Percentiles rank a stretch among this genome's conserved stretches.
These are phyloP conservation scores for Carcharodon carcharias DNA, from an alignment of 2,797 vertebrate genomes.

Conservation along the genomic window DNA sequence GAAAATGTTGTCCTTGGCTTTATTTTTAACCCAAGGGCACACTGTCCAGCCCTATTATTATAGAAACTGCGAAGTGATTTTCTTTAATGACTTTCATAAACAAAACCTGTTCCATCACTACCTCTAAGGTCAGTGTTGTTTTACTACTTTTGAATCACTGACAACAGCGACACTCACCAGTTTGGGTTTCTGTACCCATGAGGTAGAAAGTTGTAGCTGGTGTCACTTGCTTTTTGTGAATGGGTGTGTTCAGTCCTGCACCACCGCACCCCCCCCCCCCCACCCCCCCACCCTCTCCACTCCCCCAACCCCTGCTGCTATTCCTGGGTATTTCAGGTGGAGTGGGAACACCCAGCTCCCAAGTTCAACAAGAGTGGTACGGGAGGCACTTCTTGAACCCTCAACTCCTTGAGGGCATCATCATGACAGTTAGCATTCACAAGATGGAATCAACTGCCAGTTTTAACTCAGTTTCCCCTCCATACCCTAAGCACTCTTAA, in stretches of 20 bases:
- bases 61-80: not conserved
- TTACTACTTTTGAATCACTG: not conserved
- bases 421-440: not conserved
- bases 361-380: not conserved
- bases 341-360: not conserved
- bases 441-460: not conserved
- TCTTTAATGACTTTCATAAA: not conserved
- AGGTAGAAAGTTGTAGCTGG: not conserved
- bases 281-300: too few species aligned
- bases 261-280: not conserved
- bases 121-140: not conserved
- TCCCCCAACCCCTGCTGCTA: not conserved
- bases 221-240: not conserved
- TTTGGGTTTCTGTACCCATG: not conserved
- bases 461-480: not conserved
- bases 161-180: not conserved
- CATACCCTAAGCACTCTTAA: not conserved
- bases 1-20: not conserved
- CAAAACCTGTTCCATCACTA: not conserved
- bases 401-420: not conserved
- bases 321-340: not conserved
- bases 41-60: not conserved
- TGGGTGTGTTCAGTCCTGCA: not conserved
- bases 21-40: slow-evolving; percentile 19
- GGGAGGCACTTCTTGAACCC: not conserved